Evolutionary conservation across 1,140 invertebrate species (phyloP).

Genomic region (Cherax quadricarinatus): DNA sequence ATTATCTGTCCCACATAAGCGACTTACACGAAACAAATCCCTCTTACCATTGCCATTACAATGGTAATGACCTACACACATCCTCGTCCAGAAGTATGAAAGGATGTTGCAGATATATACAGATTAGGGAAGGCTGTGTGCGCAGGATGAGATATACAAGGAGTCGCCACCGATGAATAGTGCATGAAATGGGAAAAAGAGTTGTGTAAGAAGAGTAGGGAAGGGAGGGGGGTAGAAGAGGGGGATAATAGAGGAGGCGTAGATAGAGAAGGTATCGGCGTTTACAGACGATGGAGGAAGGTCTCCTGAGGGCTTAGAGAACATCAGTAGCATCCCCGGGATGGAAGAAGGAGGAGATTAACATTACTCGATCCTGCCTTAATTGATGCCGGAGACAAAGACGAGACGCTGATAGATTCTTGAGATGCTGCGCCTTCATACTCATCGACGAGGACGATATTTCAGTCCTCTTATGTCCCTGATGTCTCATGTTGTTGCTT

Average conservation of each 20-base stretch:
- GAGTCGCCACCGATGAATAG: neutral
- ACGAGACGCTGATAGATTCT: slow-evolving; percentile 4
- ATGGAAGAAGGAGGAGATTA: neutral
- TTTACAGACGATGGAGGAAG: too few species aligned
- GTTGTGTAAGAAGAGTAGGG: neutral
- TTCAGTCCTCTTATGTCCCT: too few species aligned
- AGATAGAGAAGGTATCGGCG: too few species aligned
- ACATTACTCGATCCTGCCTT: neutral
- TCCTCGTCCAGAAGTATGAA: neutral
- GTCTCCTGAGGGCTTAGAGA: too few species aligned
- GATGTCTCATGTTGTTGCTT: too few species aligned
- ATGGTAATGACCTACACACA: neutral
- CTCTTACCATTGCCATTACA: too few species aligned
- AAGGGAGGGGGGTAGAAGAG: neutral
- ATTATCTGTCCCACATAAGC: neutral
- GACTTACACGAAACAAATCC: too few species aligned
- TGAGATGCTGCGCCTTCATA: neutral
- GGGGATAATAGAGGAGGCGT: too few species aligned
- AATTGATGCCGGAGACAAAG: slow-evolving; percentile 29
- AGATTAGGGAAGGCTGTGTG: neutral
- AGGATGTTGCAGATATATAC: neutral
- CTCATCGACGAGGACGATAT: neutral
- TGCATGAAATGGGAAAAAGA: neutral
- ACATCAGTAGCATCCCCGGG: too few species aligned
- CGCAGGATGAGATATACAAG: neutral